These are phyloP conservation scores for Penaeus indicus DNA, from an alignment of 1,140 invertebrate genomes.

Conservation along the genomic window DNA sequence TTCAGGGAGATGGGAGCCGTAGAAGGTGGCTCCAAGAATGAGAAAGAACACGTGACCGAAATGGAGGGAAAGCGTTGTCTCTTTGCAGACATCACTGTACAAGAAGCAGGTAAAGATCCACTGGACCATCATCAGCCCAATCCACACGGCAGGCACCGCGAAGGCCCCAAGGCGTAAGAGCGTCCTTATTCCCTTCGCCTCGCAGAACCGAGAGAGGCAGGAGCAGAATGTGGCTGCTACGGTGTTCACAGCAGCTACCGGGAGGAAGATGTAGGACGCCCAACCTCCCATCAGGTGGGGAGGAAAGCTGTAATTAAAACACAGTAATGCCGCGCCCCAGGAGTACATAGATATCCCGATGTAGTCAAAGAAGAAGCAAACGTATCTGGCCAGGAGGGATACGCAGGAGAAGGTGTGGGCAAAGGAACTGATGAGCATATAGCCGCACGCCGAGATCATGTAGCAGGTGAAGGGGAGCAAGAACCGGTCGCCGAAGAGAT, in stretches of 20 bases:
- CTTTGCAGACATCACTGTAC: no score
- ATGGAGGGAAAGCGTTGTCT: no score
- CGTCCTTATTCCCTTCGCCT: no score
- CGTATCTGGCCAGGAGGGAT: constrained; percentile 71
- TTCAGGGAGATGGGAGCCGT: no score
- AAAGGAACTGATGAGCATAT: constrained; percentile 71
- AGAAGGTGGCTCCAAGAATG: no score
- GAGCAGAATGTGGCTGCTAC: constrained; percentile 70
- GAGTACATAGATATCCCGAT: constrained; percentile 71
- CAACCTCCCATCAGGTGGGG: constrained; percentile 66
- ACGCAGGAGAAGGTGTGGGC: constrained; percentile 74
- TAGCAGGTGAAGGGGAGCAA: constrained; percentile 71
- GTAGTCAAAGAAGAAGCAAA: constrained; percentile 74
- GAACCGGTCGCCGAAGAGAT: constrained; percentile 70
- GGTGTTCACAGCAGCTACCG: constrained; percentile 69
- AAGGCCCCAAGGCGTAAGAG: no score
- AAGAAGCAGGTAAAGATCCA: no score
- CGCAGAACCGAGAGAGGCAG: constrained; percentile 70
- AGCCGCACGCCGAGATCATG: constrained; percentile 71
- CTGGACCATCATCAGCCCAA: no score
- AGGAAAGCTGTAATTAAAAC: constrained; percentile 72
- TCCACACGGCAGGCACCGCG: no score
- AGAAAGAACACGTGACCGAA: no score
- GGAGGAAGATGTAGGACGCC: constrained; percentile 69
- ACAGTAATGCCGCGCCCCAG: constrained; percentile 71